phyloP scores from a whole-genome alignment of 2,113 vertebrate species.

The Heptranchias perlo region DNA sequence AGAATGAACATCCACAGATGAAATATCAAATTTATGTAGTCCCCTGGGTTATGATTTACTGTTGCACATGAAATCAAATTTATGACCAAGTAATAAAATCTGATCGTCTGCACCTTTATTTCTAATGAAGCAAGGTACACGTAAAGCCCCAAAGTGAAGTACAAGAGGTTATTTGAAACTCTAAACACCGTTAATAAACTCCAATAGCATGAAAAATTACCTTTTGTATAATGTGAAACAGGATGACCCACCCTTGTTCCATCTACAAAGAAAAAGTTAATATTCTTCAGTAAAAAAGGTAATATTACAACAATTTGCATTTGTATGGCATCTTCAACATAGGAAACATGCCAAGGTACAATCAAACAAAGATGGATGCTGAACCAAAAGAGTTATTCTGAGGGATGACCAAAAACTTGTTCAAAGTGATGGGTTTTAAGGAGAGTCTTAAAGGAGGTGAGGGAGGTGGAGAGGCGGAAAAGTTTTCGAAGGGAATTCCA shows the following conservation, averaged over 20 bases:
- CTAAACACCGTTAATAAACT: background rate
- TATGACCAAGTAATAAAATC: background rate
- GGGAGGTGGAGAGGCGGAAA: background rate
- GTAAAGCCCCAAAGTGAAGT: background rate
- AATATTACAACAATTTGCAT: background rate
- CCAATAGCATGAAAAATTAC: conserved; percentile 52
- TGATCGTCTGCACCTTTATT: background rate
- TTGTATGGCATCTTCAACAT: background rate
- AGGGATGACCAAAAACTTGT: background rate
- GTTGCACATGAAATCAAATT: background rate
- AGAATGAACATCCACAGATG: background rate
- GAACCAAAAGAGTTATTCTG: background rate
- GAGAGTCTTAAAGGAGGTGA: background rate
- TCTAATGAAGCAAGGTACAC: background rate
- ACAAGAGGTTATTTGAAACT: background rate
- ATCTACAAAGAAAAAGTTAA: conserved; percentile 57
- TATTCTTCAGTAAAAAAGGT: background rate
- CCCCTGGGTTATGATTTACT: background rate
- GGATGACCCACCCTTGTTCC: conserved; percentile 71
- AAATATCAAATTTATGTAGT: background rate
- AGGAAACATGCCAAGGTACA: background rate
- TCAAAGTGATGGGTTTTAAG: background rate
- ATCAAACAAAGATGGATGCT: background rate
- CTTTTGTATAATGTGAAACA: conserved; percentile 84
- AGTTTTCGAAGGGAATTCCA: background rate